Evolutionary conservation across 2,113 vertebrate genomes (phyloP), one percentile per base, ranked within the genome.

Genomic region (Podilymbus podiceps): DNA sequence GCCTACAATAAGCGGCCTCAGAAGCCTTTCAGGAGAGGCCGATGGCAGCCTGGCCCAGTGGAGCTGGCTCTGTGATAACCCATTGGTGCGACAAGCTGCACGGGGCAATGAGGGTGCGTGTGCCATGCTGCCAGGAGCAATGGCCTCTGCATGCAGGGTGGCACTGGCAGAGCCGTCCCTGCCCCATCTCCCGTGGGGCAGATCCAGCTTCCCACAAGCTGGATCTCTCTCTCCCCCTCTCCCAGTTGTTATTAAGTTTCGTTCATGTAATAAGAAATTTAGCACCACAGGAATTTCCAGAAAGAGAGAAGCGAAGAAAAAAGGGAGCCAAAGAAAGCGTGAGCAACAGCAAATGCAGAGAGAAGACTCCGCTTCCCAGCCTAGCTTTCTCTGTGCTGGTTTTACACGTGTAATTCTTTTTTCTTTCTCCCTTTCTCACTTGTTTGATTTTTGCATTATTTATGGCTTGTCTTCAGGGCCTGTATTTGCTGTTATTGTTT

Each of bases 361-460:
- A 63, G 74, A 38, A 56, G 71, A 81, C 44, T 46, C 67, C 20
- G 83, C 87, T 92, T 89, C 87, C 62, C 44, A 33, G 86, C 67
- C 84, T 68, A 40, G 58, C 87, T 83, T 75, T 86, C 79, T 90
- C 50, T 63, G 42, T 44, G 73, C 83, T 78, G 82, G 14, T 88
- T 95, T 85, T 84, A 95, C 88, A 89, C 49, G 28, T 76, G 67
- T 74, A 89, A 96, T 91, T 89, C 68, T 85, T 88, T 92, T 78
- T 89, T 74, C 78, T 92, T 74, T 56, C 68, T 60, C 46, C 71
- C 31, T 64, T 88, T 73, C 93, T 91, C 20, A 64, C 90, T 95
- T 95, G 95, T 95, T 95, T 94, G 92, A 95, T 88, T 97, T 97
- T 90, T 95, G 81, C 94, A 96, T 98, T 98, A 97, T 97, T 97